phyloP scores from a whole-genome alignment of 2,888 invertebrate genomes.

The Ornithoptera priamus region DNA sequence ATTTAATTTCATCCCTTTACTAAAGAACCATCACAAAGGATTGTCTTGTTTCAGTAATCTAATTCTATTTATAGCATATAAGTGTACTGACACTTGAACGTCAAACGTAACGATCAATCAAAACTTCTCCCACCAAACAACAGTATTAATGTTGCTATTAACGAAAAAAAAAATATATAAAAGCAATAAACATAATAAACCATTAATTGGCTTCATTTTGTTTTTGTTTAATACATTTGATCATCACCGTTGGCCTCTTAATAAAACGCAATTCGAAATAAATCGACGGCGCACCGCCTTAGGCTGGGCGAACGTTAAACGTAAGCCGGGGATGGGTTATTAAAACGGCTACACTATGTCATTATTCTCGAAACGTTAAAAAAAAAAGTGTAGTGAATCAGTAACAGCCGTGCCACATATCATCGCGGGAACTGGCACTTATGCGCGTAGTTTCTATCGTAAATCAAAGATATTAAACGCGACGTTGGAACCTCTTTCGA shows the following conservation, averaged over 20 bases:
- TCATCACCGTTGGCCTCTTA: slow-evolving; percentile 33
- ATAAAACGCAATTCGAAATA: slow-evolving; percentile 61
- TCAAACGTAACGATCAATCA: not conserved
- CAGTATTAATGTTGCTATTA: not conserved
- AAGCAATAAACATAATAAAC: slow-evolving; percentile 8
- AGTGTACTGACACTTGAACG: no score
- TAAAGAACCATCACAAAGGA: no score
- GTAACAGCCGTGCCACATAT: slow-evolving; percentile 74
- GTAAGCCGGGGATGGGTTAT: slow-evolving; percentile 58
- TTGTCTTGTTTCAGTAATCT: no score
- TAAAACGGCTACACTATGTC: slow-evolving; percentile 74
- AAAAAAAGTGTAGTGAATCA: slow-evolving; percentile 66
- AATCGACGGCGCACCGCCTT: slow-evolving; percentile 64
- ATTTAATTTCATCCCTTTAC: no score
- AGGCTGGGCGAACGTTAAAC: slow-evolving; percentile 48
- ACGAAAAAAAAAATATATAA: not conserved
- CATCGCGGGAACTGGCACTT: slow-evolving; percentile 74
- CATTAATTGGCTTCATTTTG: slow-evolving; percentile 18
- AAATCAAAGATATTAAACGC: slow-evolving; percentile 80
- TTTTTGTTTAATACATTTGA: slow-evolving; percentile 43
- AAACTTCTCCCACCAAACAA: not conserved
- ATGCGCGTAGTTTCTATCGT: slow-evolving; percentile 77
- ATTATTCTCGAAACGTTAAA: slow-evolving; percentile 68
- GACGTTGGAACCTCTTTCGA: slow-evolving; percentile 78
- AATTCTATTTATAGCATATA: no score